Base-by-base conservation (phyloP, 2,888 invertebrate genomes). In the Penaeus monodon region DNA sequence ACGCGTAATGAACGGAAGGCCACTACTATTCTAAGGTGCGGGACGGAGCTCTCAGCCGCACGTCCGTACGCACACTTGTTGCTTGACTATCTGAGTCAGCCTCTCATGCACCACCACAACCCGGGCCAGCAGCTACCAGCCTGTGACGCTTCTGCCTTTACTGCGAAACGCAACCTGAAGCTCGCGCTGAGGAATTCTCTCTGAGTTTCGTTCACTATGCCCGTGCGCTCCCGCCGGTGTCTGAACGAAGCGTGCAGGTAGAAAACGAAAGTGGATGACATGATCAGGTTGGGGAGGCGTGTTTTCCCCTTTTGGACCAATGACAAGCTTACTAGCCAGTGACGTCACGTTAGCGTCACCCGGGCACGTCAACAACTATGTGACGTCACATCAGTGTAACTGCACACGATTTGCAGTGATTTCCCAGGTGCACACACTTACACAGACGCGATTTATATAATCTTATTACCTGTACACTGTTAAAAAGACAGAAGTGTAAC, bases 11-110 rank as follows among this genome's bases (percentile, higher is more conserved):
- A 38, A 57, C 17, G 57, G 17, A 57, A 57, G 57, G 57, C 38
- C 44, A 74, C 24, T 22, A 79, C 27, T 57, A 10, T 29, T 38
- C n/a, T 14, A 27, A 64, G 29, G 65, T n/a, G 81, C 38, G 76
- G 14, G 65, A 7, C 17, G 66, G 80, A 80, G 74, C 74, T 77
- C 81, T 24, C 64, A 17, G 33, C 29, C 82, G 24, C 66, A n/a
- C 86, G 82, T 78, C 86, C 86, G 44, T n/a, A 27, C 78, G 66
- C 82, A 78, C 86, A 86, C 86, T 86, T 86, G 86, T 86, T 86
- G 86, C 86, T 86, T 86, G 86, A 77, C 78, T 82, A 82, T 86
- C 76, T 86, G 86, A 79, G 77, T 78, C 86, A 82, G 82, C 73
- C 68, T 68, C 78, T 79, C 78, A 64, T 70, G 73, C 80, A 64